Conservation (phyloP, 2,113 vertebrate genomes). For the Osmerus mordax region DNA sequence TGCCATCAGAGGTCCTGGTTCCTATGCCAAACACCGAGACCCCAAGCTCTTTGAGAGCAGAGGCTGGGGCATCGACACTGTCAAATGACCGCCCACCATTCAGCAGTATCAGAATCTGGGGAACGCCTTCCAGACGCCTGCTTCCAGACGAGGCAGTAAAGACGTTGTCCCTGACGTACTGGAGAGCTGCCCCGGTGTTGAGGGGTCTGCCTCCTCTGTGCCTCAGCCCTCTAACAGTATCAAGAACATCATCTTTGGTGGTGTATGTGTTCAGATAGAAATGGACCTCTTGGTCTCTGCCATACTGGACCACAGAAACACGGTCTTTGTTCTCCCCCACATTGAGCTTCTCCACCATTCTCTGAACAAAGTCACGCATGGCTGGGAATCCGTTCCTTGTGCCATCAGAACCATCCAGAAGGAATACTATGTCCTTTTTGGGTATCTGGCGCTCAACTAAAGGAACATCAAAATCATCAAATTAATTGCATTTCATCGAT, state of each 20-base stretch:
- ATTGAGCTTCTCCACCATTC: constrained; percentile 43
- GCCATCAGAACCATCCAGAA: constrained; percentile 44
- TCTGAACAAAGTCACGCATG: constrained; percentile 43
- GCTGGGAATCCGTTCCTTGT: constrained; percentile 41
- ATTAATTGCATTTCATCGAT: background rate
- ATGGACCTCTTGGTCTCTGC: constrained; percentile 39
- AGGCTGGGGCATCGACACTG: constrained; percentile 20
- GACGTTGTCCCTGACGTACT: constrained; percentile 40
- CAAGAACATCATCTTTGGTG: constrained; percentile 39
- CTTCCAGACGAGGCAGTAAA: constrained; percentile 27
- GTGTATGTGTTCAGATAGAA: constrained; percentile 48
- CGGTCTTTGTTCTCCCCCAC: constrained; percentile 41
- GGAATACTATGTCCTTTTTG: constrained; percentile 17
- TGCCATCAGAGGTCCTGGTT: no score
- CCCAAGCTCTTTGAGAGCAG: no score
- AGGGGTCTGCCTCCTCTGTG: constrained; percentile 59
- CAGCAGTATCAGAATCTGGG: constrained; percentile 36
- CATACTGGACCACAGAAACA: constrained; percentile 48
- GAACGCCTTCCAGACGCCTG: constrained; percentile 23
- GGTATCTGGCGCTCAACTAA: background rate
- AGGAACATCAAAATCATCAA: background rate
- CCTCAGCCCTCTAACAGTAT: constrained; percentile 21
- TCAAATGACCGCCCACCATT: constrained; percentile 24
- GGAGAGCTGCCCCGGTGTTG: constrained; percentile 24
- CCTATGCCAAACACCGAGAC: no score